Conservation (phyloP, 2,113 vertebrate species). For the Chinchilla lanigera region DNA sequence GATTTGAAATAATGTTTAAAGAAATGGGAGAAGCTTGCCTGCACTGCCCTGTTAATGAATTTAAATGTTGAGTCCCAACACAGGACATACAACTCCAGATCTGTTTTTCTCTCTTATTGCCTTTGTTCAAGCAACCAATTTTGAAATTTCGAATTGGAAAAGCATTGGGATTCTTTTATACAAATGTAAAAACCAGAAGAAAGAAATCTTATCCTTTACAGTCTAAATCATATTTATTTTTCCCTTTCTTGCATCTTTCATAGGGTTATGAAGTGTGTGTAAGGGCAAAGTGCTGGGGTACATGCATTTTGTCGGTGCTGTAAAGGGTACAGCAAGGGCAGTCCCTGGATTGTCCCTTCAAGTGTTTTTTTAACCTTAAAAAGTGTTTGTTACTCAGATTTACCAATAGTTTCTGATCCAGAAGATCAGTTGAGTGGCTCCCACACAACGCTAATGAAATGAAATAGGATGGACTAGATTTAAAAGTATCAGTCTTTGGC, state of each 20-base stretch:
- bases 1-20: conserved; percentile 68
- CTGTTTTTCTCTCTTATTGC: background rate
- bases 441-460: background rate
- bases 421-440: background rate
- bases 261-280: background rate
- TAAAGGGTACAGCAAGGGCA: no score
- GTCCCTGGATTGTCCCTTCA: background rate
- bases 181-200: conserved; percentile 3
- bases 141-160: conserved; percentile 26
- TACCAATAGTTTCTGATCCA: background rate
- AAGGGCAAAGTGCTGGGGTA: background rate
- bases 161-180: background rate
- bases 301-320: background rate
- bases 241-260: background rate
- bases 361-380: conserved; percentile 6
- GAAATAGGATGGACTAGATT: background rate
- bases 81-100: background rate
- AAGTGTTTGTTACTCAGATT: background rate
- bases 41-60: conserved; percentile 53
- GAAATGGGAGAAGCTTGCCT: conserved; percentile 34
- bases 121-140: conserved; percentile 29
- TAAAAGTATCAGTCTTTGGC: background rate
- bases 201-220: background rate
- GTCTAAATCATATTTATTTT: background rate
- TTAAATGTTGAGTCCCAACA: conserved; percentile 19